Conservation (phyloP, 2,797 vertebrate genomes). For the Poeciliopsis infans region DNA sequence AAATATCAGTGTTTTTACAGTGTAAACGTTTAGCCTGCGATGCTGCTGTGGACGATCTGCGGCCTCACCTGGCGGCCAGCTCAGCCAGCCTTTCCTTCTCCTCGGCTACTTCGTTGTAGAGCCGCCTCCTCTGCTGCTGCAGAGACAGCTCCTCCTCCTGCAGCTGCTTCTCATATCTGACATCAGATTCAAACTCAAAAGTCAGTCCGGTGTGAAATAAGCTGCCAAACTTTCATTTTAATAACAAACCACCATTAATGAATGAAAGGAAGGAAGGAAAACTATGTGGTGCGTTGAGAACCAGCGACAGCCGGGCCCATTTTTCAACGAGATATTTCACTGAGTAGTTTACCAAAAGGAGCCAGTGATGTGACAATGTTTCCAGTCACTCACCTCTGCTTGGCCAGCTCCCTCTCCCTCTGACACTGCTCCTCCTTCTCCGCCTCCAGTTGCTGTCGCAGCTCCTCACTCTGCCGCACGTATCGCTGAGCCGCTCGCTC, state of each 20-base stretch:
- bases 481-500: conserved; percentile 85
- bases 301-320: neutral
- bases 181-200: conserved; percentile 14
- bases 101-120: conserved; percentile 89
- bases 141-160: conserved; percentile 89
- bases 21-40: neutral
- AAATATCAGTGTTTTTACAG: too few relatives aligned
- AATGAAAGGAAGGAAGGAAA: neutral
- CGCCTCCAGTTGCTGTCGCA: conserved; percentile 84
- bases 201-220: neutral
- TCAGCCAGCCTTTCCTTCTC: conserved; percentile 90
- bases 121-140: conserved; percentile 89
- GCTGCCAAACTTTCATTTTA: neutral
- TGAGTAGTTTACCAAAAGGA: neutral
- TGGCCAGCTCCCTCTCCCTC: conserved; percentile 85
- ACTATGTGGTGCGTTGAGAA: neutral
- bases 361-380: too few relatives aligned
- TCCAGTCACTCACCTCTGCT: conserved; percentile 78
- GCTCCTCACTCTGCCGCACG: conserved; percentile 84
- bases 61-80: conserved; percentile 86
- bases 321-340: neutral
- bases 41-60: conserved; percentile 14
- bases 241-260: neutral
- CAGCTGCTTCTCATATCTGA: conserved; percentile 92
- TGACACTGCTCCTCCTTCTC: conserved; percentile 88